Percentiles rank a stretch among this genome's conserved stretches.
These are phyloP conservation scores for Crepidodera aurea DNA, from an alignment of 2,888 invertebrate species.

Conservation along the genomic window DNA sequence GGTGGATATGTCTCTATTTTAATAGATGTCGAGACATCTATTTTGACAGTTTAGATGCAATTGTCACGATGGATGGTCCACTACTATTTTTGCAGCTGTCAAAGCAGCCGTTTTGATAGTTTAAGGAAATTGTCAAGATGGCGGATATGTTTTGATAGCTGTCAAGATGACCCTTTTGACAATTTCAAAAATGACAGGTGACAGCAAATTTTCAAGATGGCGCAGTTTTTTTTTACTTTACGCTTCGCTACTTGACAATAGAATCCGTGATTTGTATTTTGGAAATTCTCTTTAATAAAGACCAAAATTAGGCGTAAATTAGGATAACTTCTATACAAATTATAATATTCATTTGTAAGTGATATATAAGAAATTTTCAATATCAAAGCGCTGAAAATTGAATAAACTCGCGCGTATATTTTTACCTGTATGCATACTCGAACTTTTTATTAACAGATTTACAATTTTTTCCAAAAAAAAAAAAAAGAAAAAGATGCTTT, in stretches of 20 bases:
- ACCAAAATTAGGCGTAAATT: slow-evolving; percentile 1
- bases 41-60: too few relatives aligned
- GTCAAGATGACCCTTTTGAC: background rate
- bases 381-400: too few relatives aligned
- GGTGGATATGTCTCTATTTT: too few relatives aligned
- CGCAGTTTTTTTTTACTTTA: background rate
- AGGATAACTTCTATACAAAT: background rate
- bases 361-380: background rate
- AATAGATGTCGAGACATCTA: too few relatives aligned
- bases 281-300: background rate
- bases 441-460: background rate
- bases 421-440: slow-evolving; percentile 8
- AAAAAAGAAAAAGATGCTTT: background rate
- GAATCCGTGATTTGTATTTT: background rate
- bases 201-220: background rate
- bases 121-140: too few relatives aligned
- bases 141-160: background rate
- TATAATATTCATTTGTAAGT: too few relatives aligned
- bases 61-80: too few relatives aligned
- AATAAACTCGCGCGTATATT: slow-evolving; percentile 8
- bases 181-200: background rate
- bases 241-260: too few relatives aligned
- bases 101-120: too few relatives aligned
- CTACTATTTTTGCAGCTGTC: too few relatives aligned
- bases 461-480: slow-evolving; percentile 16